phyloP scores from a whole-genome alignment of 64 coral and sea anemone genomes.

The Stichodactyla helianthus region DNA sequence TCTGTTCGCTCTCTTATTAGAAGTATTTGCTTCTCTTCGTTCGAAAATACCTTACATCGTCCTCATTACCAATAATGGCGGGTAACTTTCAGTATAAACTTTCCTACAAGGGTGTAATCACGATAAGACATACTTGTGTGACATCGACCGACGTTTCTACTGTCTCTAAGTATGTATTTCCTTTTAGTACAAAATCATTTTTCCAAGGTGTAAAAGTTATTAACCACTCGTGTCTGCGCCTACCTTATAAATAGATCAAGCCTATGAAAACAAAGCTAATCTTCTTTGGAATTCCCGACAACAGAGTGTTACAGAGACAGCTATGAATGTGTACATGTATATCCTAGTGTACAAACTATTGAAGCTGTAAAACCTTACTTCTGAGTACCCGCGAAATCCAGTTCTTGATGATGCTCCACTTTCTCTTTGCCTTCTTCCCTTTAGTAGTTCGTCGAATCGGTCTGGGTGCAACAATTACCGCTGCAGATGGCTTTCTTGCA shows the following conservation, averaged over 20 bases:
- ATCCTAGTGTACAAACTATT: slow-evolving; percentile 3
- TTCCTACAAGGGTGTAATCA: neutral
- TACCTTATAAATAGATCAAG: neutral
- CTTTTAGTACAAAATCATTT: neutral
- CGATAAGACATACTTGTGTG: neutral
- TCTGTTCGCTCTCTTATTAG: neutral
- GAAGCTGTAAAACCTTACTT: slow-evolving; percentile 10
- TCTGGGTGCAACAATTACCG: neutral
- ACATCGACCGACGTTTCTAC: neutral
- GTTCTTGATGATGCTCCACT: slow-evolving; percentile 6
- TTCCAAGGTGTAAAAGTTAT: neutral
- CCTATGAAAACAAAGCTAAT: slow-evolving; percentile 11
- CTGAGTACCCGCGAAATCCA: slow-evolving; percentile 31
- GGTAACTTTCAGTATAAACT: neutral
- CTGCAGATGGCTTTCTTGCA: neutral
- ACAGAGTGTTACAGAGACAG: neutral
- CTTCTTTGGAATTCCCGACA: neutral
- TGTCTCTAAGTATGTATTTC: slow-evolving; percentile 8
- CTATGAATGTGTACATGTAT: neutral
- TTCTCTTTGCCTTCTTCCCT: neutral
- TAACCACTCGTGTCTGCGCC: neutral
- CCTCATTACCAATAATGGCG: neutral
- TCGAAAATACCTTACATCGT: neutral
- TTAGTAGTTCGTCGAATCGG: slow-evolving; percentile 2
- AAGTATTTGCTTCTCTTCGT: neutral